Evolutionary conservation across 2,113 vertebrate genomes (phyloP), one percentile per base, ranked within the genome.

Genomic region (Paedocypris sp.): DNA sequence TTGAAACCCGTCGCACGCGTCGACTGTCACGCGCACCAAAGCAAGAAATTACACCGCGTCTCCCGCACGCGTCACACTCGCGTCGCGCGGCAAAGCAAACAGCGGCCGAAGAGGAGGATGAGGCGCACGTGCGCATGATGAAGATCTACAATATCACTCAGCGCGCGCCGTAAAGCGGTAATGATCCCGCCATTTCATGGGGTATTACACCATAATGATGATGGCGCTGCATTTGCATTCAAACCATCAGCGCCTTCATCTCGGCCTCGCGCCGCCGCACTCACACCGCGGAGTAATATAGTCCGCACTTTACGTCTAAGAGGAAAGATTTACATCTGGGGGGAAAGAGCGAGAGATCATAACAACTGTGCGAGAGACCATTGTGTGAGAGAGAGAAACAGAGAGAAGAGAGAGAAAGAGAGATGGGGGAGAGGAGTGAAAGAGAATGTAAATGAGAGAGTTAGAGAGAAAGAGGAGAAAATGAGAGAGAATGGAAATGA

Each of bases 151-250:
- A 59, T 64, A 66, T 58, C 42, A 83, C 86, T 88, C 86, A 88
- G 82, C 70, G 79, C 80, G 89, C 78, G 86, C 89, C 89, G 85
- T 93, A 92, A 90, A 92, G 89, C 73, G 67, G 86, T 91, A 91
- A 95, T 92, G 91, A 93, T 91, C 83, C 36, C 77, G 79, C 91
- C 89, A 93, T 97, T 97, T 97, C 92, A 96, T 94, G 94, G 92
- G 89, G 87, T 94, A 94, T 97, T 97, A 94, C 91, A 89, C 91
- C 87, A 90, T 91, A 92, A 97, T 94, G 94, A 94, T 89, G 88
- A 92, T 93, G 89, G 90, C 81, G 82, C 89, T 86, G 82, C 75
- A 97, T 96, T 98, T 97, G 92, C 89, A 93, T 93, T 85, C 81
- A 87, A 92, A 91, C 87, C 90, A 84, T 78, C 88, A 90, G 89